Base-by-base conservation (phyloP, 2,113 vertebrate species). In the Marmota flaviventris region DNA sequence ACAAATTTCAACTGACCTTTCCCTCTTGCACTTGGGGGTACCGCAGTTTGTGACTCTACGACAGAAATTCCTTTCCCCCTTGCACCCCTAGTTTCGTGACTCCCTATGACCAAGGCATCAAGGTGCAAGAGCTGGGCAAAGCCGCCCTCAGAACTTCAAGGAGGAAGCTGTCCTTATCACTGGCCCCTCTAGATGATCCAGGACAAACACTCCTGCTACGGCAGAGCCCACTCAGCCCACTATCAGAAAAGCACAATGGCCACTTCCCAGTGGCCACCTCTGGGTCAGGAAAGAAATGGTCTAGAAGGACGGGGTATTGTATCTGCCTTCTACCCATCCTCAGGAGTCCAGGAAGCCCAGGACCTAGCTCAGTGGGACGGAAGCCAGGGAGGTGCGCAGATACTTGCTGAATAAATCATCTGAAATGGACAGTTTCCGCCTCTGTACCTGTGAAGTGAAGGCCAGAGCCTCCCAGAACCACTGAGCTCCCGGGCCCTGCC, bases 81-180 rank as follows among this genome's bases (percentile, higher is more conserved):
- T 37, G 27, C 37, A 42, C 37, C 6, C 8, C 20, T 81, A 17
- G 4, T 53, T 75, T 48, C 0, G 2, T 7, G 37, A 16, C 6
- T 58, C 32, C 24, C 18, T 39, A 67, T n/a, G 58, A 37, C 24
- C 27, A 5, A 67, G 25, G 65, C 37, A 20, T 29, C 27, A 17
- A 4, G 34, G 42, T 9, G 1, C 8, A 63, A 61, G 77, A 8
- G 10, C 20, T 6, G 2, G 18, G 8, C 42, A 69, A 18, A 34
- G 32, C 32, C 24, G 42, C 20, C 42, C 48, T 53, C 13, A 0
- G 1, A 27, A 14, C 8, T 20, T 25, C 8, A 22, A 0, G 48
- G 18, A 27, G 3, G 10, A 17, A 85, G 56, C 81, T 8, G 42
- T 48, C 45, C 18, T 24, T 2, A 25, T 32, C 8, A 0, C n/a